Evolutionary conservation across 2,797 vertebrate species (phyloP), one percentile per base, ranked within the genome.

Genomic region (Hippocampus kuda): DNA sequence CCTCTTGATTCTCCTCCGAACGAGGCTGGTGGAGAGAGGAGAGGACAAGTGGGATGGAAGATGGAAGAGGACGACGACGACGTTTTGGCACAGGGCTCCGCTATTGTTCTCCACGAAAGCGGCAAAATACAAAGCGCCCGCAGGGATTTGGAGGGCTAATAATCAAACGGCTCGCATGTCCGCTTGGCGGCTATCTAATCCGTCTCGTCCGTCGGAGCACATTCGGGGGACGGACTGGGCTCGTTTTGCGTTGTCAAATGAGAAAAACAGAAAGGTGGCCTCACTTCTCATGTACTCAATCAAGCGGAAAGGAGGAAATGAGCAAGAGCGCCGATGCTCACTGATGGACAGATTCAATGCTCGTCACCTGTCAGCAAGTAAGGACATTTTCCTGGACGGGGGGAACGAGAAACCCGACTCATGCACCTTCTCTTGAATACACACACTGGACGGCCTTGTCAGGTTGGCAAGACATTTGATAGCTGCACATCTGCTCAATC

Each of bases 401-500:
- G 30, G 77, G 69, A 83, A 81, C 3, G 78, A 46, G 82, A 84
- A 85, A 89, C 70, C 74, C 0, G 67, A 84, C 73, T 70, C 80
- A 34, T 64, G 67, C 81, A 78, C 74, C 81, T 80, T 81, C 83
- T 81, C 80, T 77, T 71, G 78, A 81, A 83, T 79, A 81, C 86
- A 83, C 78, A 83, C 84, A 82, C 26, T 71, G 57, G 75, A 86
- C 83, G 78, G 76, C 79, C 84, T 87, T 84, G 87, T 83, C 82
- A 88, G 85, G 85, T 83, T 81, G 78, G 75, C 69, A 84, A 76
- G 85, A 89, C 84, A 91, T 68, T 75, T 4, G 85, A 91, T 90
- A 85, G 85, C 74, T 74, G 84, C 84, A 89, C 90, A 90, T 91
- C 89, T 90, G 89, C 78, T 90, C 78, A 88, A 91, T 83, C 84